phyloP scores from a whole-genome alignment of 53 echinoderm and acorn worm species.

The Holothuria leucospilota region DNA sequence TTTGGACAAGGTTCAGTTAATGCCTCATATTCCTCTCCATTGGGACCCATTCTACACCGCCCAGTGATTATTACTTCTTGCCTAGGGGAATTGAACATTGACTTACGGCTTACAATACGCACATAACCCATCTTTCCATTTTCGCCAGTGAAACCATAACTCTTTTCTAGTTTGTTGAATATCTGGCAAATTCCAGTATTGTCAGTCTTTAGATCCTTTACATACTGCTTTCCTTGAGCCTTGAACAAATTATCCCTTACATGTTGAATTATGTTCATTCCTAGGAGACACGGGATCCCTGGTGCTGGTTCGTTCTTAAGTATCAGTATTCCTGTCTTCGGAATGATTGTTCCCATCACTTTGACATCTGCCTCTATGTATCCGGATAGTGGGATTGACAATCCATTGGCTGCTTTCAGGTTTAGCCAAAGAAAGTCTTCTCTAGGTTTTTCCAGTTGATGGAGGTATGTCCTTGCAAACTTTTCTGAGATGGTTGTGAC shows the following conservation, averaged over 20 bases:
- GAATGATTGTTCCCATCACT: background rate
- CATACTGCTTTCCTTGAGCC: background rate
- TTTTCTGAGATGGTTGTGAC: conserved; percentile 20
- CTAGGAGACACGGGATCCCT: conserved; percentile 22
- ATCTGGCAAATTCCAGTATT: background rate
- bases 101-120: background rate
- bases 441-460: no score
- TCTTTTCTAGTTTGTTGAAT: background rate
- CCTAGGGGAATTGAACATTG: background rate
- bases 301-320: background rate
- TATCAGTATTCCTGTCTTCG: background rate
- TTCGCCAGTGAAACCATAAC: background rate
- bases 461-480: background rate
- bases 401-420: conserved; percentile 36
- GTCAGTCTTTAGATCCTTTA: background rate
- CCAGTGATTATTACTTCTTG: conserved; percentile 18
- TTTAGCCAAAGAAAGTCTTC: conserved; percentile 27
- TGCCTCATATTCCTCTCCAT: background rate
- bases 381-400: conserved; percentile 14
- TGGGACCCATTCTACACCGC: background rate
- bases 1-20: background rate
- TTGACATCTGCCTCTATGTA: background rate
- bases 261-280: conserved; percentile 38
- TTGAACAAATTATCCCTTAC: conserved; percentile 11
- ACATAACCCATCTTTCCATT: conserved; percentile 22